phyloP scores from a whole-genome alignment of 2,888 invertebrate species.

The Cheilosia vernalis region DNA sequence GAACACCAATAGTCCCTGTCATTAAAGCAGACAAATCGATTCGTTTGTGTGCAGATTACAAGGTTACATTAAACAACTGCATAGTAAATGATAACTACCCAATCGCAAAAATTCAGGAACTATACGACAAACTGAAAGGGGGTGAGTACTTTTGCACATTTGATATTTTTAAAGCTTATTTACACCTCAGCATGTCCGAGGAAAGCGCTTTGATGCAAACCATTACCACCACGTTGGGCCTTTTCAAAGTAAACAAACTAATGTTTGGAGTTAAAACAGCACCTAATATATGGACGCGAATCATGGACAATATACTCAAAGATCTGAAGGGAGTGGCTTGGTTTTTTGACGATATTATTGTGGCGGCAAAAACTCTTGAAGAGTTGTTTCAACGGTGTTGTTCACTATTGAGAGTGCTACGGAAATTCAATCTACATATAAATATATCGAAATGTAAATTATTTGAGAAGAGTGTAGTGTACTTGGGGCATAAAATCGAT shows the following conservation, averaged over 20 bases:
- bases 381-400: constrained; percentile 25
- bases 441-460: constrained; percentile 17
- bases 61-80: constrained; percentile 42
- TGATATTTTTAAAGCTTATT: constrained; percentile 18
- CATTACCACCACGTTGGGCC: constrained; percentile 13
- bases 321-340: constrained; percentile 42
- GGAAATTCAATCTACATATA: constrained; percentile 24
- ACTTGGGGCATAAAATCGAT: constrained; percentile 77
- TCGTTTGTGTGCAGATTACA: constrained; percentile 28
- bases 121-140: constrained; percentile 23
- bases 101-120: constrained; percentile 18
- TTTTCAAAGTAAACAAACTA: constrained; percentile 29
- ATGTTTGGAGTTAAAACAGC: constrained; percentile 46
- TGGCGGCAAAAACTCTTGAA: neutral
- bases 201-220: neutral
- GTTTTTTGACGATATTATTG: constrained; percentile 18
- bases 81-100: constrained; percentile 42
- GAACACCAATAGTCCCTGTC: constrained; percentile 1
- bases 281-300: constrained; percentile 35
- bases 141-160: too few species aligned
- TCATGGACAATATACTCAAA: constrained; percentile 39
- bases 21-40: neutral
- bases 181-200: constrained; percentile 21
- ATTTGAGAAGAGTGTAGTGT: constrained; percentile 13
- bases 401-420: constrained; percentile 5